Conservation (phyloP, 2,113 vertebrate genomes). For the Periophthalmodon schlosseri region DNA sequence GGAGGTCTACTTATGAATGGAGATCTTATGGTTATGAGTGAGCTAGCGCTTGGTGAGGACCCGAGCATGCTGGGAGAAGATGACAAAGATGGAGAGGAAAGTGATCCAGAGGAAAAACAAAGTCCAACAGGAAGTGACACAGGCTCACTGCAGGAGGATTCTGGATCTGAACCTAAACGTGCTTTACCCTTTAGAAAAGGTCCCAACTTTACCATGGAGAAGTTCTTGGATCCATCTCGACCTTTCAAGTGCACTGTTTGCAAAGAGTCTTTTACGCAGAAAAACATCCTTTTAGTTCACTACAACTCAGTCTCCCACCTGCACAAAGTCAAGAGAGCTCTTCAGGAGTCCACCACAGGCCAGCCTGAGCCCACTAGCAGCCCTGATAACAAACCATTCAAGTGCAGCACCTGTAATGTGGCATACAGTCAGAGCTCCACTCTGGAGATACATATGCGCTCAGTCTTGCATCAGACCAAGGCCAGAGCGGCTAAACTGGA, state of each 20-base stretch:
- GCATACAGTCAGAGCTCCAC: slow-evolving; percentile 99
- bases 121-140: slow-evolving; percentile 95
- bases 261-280: slow-evolving; percentile 98
- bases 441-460: slow-evolving; percentile 98
- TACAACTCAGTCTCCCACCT: slow-evolving; percentile 99
- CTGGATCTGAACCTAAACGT: slow-evolving; percentile 94
- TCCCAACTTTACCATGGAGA: slow-evolving; percentile 99
- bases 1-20: slow-evolving; percentile 94
- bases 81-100: slow-evolving; percentile 95
- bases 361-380: slow-evolving; percentile 96
- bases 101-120: slow-evolving; percentile 95
- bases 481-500: slow-evolving; percentile 97
- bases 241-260: slow-evolving; percentile 99
- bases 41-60: slow-evolving; percentile 89
- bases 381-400: slow-evolving; percentile 98
- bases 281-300: slow-evolving; percentile 97
- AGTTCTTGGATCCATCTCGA: slow-evolving; percentile 96
- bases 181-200: slow-evolving; percentile 97
- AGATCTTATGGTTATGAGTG: slow-evolving; percentile 92
- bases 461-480: slow-evolving; percentile 97
- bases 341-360: slow-evolving; percentile 95
- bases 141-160: slow-evolving; percentile 93
- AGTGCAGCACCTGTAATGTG: slow-evolving; percentile 97
- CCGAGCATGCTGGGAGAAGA: slow-evolving; percentile 92
- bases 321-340: slow-evolving; percentile 96